phyloP scores from a whole-genome alignment of 2,888 invertebrate genomes.

The Synanthedon andrenaeformis region DNA sequence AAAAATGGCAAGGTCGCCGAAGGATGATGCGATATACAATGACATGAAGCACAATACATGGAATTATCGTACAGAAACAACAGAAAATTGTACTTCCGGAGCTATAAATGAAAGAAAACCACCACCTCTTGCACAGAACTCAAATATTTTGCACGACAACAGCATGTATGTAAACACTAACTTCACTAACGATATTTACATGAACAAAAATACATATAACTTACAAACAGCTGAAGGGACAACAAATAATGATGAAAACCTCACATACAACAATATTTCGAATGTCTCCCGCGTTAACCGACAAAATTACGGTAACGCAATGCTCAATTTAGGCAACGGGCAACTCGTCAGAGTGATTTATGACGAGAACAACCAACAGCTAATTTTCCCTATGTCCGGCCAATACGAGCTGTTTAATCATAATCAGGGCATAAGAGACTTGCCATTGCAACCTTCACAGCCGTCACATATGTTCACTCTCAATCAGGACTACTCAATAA shows the following conservation, averaged over 20 bases:
- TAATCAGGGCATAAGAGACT: slow-evolving; percentile 44
- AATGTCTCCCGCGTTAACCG: slow-evolving; percentile 34
- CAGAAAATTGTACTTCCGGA: slow-evolving; percentile 47
- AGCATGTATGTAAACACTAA: slow-evolving; percentile 43
- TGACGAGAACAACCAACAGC: slow-evolving; percentile 59
- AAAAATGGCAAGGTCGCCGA: slow-evolving; percentile 68
- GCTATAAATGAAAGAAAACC: slow-evolving; percentile 42
- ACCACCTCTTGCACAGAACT: slow-evolving; percentile 31
- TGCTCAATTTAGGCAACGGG: slow-evolving; percentile 59
- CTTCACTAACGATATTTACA: slow-evolving; percentile 48
- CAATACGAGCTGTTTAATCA: slow-evolving; percentile 61
- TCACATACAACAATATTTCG: slow-evolving; percentile 33
- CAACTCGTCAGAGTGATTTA: slow-evolving; percentile 55
- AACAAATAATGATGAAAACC: slow-evolving; percentile 41
- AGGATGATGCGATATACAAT: slow-evolving; percentile 59
- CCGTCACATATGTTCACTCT: slow-evolving; percentile 44
- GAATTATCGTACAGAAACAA: slow-evolving; percentile 54
- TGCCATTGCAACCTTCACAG: slow-evolving; percentile 39
- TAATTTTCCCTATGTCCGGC: slow-evolving; percentile 56
- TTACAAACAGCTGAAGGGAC: slow-evolving; percentile 37
- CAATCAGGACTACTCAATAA: slow-evolving; percentile 50
- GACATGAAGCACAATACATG: slow-evolving; percentile 58
- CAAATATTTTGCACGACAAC: slow-evolving; percentile 39
- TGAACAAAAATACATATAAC: slow-evolving; percentile 47
- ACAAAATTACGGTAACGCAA: slow-evolving; percentile 55